Evolutionary conservation across 2,113 vertebrate genomes (phyloP), one percentile per base, ranked within the genome.

Genomic region (Mus spicilegus): DNA sequence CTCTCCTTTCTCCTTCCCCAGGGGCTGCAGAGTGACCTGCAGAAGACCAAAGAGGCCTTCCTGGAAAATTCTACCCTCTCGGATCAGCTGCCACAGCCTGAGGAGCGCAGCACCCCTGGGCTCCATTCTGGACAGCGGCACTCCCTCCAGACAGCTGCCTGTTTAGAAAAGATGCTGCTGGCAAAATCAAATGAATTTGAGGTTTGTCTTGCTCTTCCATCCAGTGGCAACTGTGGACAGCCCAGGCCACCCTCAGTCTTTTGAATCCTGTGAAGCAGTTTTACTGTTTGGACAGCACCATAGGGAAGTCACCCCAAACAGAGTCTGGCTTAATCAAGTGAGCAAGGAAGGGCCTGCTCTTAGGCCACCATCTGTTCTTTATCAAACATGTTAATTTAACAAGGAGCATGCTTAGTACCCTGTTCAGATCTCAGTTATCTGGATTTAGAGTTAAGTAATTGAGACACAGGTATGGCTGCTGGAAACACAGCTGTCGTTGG

Each of bases 151-250:
- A 98, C 98, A 36, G 97, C 98, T 76, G 94, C 98, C 70, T 98
- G 98, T 97, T 97, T 99, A 97, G 97, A 98, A 88, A 98, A 98
- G 96, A 98, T 96, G 61, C 95, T 99, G 58, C 97, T 97, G 46
- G 92, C 82, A 94, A 99, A 98, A 94, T 94, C 98, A 92, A 93
- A 97, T 58, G 98, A 99, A 54, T 98, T 99, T 90, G 98, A 99
- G 99, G 99, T 99, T 96, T 30, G 30, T 93, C 72, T 96, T 95
- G 28, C 51, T 73, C 96, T 90, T 84, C 80, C 51, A 2, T 88
- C 51, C 5, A 42, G 1, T 26, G 65, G n/a, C 11, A 39, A 17
- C 73, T 58, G n/a, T 33, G 20, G 39, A 22, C 13, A 9, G 11
- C 17, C 28, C 12, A 63, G 3, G 87, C 42, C 42, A 42, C 42